These are phyloP conservation scores for Pteropus rufus DNA, from an alignment of 2,797 vertebrate species.

Conservation along the genomic window DNA sequence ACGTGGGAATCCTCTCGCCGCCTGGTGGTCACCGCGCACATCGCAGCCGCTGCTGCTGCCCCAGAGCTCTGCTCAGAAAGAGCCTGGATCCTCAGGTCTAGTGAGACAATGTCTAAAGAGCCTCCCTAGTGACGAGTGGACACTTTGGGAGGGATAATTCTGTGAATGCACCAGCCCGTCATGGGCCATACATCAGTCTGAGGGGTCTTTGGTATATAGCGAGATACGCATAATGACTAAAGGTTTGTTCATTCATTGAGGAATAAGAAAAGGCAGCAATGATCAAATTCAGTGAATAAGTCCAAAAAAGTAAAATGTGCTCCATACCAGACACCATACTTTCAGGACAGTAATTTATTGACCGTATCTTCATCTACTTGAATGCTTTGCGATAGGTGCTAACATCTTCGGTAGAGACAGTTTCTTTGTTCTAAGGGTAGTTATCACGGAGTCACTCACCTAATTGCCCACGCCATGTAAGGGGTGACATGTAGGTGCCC, in stretches of 20 bases:
- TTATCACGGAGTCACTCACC: background rate
- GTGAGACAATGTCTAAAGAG: no score
- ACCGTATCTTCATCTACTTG: background rate
- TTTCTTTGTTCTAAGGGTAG: background rate
- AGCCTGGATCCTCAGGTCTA: no score
- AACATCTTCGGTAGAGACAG: background rate
- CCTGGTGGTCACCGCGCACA: accelerated
- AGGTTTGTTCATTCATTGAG: no score
- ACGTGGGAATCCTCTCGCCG: background rate
- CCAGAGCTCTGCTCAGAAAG: no score
- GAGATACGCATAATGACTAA: no score
- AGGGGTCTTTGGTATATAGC: no score
- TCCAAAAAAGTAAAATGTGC: background rate
- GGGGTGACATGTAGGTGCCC: background rate
- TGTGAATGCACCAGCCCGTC: no score
- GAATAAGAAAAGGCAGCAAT: no score
- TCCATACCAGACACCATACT: background rate
- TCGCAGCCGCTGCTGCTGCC: background rate
- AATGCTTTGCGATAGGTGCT: background rate
- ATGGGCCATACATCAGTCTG: no score
- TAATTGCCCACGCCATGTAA: background rate
- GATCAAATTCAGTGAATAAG: background rate
- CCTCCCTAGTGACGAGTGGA: no score
- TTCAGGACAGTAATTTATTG: background rate
- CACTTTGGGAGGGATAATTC: no score